A percentile compares a stretch with the other conserved stretches of the same genome.
Conservation (phyloP, 2,113 vertebrate genomes). For the Myrmophylax atrothorax region DNA sequence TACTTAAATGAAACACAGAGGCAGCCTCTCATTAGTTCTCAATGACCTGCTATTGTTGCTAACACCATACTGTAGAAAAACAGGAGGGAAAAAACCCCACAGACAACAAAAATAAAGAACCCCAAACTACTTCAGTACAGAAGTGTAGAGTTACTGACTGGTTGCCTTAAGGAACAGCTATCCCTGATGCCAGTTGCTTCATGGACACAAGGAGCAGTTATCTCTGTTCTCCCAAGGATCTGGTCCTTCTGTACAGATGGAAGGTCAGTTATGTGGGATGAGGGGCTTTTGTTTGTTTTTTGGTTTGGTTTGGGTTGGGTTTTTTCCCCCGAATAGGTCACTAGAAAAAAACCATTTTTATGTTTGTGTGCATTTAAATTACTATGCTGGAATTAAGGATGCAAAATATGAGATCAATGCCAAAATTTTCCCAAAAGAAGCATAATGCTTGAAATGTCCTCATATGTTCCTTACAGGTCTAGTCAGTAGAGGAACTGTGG, state of each 20-base stretch:
- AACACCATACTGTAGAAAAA: background rate
- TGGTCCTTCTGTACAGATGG: background rate
- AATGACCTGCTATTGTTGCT: background rate
- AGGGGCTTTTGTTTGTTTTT: background rate
- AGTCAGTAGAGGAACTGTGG: background rate
- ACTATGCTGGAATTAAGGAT: background rate
- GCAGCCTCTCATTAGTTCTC: background rate
- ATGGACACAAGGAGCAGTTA: background rate
- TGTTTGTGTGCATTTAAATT: background rate
- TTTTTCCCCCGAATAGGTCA: background rate
- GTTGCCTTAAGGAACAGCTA: constrained; percentile 2
- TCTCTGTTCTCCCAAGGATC: background rate
- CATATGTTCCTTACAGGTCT: background rate
- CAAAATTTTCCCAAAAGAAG: background rate
- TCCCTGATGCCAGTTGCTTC: background rate
- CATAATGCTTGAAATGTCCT: background rate
- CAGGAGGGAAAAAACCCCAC: background rate
- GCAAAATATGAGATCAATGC: background rate
- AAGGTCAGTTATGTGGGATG: background rate
- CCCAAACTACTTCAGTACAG: background rate
- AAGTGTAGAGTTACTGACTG: background rate
- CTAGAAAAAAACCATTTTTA: background rate
- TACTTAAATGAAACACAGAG: background rate
- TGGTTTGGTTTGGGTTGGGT: no score
- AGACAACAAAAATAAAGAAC: background rate